Percentiles rank a stretch among this genome's conserved stretches.
phyloP scores from a whole-genome alignment of 2,888 invertebrate genomes.

The Cephus runcator region DNA sequence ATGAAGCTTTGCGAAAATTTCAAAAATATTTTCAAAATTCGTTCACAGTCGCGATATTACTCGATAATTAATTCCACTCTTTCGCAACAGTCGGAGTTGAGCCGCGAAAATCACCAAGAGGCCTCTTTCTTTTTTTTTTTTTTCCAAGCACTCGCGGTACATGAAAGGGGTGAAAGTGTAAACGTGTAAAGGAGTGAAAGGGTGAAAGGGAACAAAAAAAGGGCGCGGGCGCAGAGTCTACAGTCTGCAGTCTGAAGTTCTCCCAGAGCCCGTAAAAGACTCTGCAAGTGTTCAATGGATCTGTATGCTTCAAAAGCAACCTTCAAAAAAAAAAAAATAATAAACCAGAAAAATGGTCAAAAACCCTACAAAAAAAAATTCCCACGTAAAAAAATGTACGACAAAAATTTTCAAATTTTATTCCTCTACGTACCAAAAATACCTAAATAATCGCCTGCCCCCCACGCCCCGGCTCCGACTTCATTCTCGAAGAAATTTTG shows the following conservation, averaged over 20 bases:
- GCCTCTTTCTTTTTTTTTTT: neutral
- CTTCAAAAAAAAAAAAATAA: neutral
- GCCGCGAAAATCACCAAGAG: neutral
- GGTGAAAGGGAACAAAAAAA: neutral
- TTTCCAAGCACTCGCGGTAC: neutral
- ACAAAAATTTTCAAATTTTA: neutral
- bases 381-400: neutral
- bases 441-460: too few species aligned
- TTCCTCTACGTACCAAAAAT: neutral
- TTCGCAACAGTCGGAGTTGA: neutral
- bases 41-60: neutral
- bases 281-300: neutral
- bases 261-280: neutral
- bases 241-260: neutral
- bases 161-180: neutral
- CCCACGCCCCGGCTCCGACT: neutral
- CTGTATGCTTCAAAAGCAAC: neutral
- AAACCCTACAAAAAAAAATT: neutral
- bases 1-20: neutral
- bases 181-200: neutral
- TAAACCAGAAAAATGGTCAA: neutral
- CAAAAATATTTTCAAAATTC: neutral
- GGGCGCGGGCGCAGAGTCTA: neutral
- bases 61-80: neutral
- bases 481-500: neutral